Base-by-base conservation (phyloP, 2,888 invertebrate genomes). In the Adelognathus sp. region DNA sequence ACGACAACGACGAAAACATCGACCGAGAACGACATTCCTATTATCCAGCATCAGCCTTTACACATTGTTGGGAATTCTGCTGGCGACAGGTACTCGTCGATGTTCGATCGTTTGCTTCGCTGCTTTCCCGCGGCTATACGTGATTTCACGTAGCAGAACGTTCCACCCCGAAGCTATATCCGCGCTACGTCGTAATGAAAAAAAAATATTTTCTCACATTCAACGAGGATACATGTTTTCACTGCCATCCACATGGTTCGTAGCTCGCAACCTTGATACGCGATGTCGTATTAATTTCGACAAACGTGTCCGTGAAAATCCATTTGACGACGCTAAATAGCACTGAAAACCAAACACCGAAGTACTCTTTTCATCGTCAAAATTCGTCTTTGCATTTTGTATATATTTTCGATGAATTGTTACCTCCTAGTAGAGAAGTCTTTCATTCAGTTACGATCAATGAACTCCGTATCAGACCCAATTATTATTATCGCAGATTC, bases 51-150 rank as follows among this genome's bases (percentile, higher is more conserved):
- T n/a, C n/a, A 73, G 80, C 76, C 81, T 76, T 79, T 79, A 80
- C 80, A 77, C 77, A 74, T 75, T 82, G 80, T 81, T 80, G 72
- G 79, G 79, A 73, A 83, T 80, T 61, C 83, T 81, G 80, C 74
- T 74, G 54, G 81, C 80, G 83, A 83, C 83, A 83, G 83, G 83
- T 82, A 72, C 76, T 81, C 82, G 75, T 79, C 77, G 77, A 75
- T 81, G 80, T 77, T 83, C 72, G 71, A 81, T 79, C 72, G 72
- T 79, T 74, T 71, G 76, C 81, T 70, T 75, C n/a, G n/a, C n/a
- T n/a, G n/a, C n/a, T n/a, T 71, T 50, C 70, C 64, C 64, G 72
- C 73, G 69, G 75, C 73, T 76, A 72, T 44, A 54, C 64, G 70
- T 71, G 79, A 81, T 71, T 64, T 14, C 58, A 54, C 36, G 46